A percentile compares a stretch with the other conserved stretches of the same genome.
Conservation (phyloP, 2,888 invertebrate genomes). For the Sphecodes monilicornis region DNA sequence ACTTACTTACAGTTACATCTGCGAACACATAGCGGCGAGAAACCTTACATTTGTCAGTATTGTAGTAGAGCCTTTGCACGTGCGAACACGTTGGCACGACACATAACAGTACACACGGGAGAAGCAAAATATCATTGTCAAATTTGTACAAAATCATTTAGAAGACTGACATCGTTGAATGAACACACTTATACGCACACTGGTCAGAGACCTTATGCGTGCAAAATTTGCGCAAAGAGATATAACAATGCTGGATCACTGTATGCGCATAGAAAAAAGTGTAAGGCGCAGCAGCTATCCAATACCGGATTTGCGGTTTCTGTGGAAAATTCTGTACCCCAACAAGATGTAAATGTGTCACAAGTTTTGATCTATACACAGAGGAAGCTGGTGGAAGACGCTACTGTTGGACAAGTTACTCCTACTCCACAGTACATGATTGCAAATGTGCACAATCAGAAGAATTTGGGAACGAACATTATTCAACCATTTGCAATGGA, state of each 20-base stretch:
- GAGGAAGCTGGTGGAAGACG: conserved; percentile 73
- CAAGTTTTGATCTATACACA: conserved; percentile 77
- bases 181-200: conserved; percentile 82
- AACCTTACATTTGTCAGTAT: conserved; percentile 82
- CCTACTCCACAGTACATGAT: conserved; percentile 77
- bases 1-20: conserved; percentile 81
- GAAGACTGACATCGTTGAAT: conserved; percentile 80
- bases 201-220: conserved; percentile 81
- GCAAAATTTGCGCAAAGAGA: conserved; percentile 81
- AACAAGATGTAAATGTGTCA: conserved; percentile 55
- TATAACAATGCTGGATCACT: conserved; percentile 79
- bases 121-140: conserved; percentile 82
- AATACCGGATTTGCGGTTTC: conserved; percentile 63
- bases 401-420: conserved; percentile 65
- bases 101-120: conserved; percentile 82
- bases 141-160: conserved; percentile 81
- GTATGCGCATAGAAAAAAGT: conserved; percentile 82
- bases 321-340: conserved; percentile 59
- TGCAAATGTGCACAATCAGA: conserved; percentile 76
- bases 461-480: conserved; percentile 71
- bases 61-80: conserved; percentile 81
- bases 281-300: conserved; percentile 76
- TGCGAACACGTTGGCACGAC: conserved; percentile 81
- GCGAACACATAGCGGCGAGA: conserved; percentile 81
- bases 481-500: conserved; percentile 76